Evolutionary conservation across 2,113 vertebrate genomes (phyloP).

Genomic region (Patagioenas fasciata): DNA sequence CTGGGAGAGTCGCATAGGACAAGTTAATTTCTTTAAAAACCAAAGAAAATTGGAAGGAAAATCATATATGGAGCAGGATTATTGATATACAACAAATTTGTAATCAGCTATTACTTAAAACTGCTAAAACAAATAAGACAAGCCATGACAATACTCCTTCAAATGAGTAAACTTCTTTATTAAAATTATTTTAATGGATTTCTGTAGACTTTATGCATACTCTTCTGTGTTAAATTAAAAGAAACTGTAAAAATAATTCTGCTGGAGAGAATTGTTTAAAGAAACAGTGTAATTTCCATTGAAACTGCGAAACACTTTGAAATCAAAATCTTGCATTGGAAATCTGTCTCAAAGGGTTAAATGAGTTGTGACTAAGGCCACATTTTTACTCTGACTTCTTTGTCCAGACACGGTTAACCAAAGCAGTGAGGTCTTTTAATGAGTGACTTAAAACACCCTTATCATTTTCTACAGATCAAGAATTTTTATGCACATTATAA

Average conservation of each 20-base stretch:
- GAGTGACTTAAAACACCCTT: background rate
- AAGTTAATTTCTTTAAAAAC: background rate
- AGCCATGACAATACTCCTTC: background rate
- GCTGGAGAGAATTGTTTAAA: background rate
- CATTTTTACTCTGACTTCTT: background rate
- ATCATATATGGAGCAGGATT: background rate
- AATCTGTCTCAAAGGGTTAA: background rate
- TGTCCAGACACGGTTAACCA: background rate
- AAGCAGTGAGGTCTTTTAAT: background rate
- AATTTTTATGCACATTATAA: background rate
- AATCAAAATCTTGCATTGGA: background rate
- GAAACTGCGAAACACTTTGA: background rate
- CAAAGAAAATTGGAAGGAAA: background rate
- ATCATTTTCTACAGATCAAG: background rate
- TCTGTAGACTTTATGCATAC: background rate
- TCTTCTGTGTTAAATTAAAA: background rate
- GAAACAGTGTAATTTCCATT: background rate
- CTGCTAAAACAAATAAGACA: background rate
- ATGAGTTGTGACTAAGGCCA: background rate
- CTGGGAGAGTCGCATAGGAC: background rate
- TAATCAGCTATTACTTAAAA: background rate
- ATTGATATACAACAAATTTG: background rate
- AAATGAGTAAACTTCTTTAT: background rate
- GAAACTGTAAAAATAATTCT: background rate
- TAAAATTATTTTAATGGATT: background rate